Percentiles rank a stretch among this genome's conserved stretches.
These are phyloP conservation scores for Monopis laevigella DNA, from an alignment of 2,888 invertebrate genomes.

Conservation along the genomic window DNA sequence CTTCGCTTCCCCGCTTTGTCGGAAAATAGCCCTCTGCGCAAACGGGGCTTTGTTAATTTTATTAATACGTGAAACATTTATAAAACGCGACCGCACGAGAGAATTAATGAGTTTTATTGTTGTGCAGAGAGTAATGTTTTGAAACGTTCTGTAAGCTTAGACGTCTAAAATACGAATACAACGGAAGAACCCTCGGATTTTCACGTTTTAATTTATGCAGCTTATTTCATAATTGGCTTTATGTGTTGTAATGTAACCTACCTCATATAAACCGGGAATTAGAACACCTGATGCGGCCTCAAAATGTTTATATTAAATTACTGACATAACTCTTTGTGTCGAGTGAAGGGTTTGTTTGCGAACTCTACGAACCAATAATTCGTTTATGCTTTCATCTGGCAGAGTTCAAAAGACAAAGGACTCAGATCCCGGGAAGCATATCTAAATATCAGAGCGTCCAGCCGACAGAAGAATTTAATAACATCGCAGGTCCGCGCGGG, in stretches of 20 bases:
- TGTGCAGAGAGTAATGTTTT: slow-evolving; percentile 53
- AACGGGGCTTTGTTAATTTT: slow-evolving; percentile 63
- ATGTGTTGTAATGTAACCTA: slow-evolving; percentile 15
- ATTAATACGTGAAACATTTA: slow-evolving; percentile 67
- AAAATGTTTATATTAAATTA: slow-evolving; percentile 27
- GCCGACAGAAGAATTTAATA: slow-evolving; percentile 64
- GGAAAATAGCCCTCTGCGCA: slow-evolving; percentile 54
- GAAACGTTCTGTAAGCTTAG: slow-evolving; percentile 41
- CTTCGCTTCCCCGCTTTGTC: slow-evolving; percentile 54
- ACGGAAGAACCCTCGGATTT: slow-evolving; percentile 34
- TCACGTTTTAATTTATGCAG: slow-evolving; percentile 43
- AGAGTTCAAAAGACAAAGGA: slow-evolving; percentile 43
- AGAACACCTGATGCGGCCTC: slow-evolving; percentile 37
- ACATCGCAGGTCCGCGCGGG: slow-evolving; percentile 40
- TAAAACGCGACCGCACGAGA: slow-evolving; percentile 56
- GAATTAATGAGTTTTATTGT: slow-evolving; percentile 66
- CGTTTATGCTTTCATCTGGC: slow-evolving; percentile 33
- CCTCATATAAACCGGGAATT: slow-evolving; percentile 29
- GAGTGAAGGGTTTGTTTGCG: background rate
- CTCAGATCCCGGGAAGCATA: slow-evolving; percentile 33
- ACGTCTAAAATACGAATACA: slow-evolving; percentile 34
- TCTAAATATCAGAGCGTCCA: slow-evolving; percentile 24
- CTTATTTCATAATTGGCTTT: slow-evolving; percentile 43
- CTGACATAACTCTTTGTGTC: slow-evolving; percentile 28
- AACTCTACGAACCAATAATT: slow-evolving; percentile 39